Evolutionary conservation across 2,797 vertebrate genomes (phyloP).

Genomic region (Scolopax rusticola): DNA sequence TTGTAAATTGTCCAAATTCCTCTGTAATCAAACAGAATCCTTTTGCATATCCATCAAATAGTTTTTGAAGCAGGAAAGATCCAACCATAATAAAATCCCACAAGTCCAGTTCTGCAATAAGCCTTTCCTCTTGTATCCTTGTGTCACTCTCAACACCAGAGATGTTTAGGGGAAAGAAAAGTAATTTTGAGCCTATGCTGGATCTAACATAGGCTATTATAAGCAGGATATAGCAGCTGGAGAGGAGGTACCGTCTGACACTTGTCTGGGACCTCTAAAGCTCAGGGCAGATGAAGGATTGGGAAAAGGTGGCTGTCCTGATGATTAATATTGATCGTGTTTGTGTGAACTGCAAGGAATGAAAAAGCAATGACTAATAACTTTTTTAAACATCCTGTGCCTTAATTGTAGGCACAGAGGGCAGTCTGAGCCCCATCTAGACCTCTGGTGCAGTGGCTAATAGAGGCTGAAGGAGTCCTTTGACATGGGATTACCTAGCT

Average conservation of each 20-base stretch:
- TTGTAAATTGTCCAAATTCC: neutral
- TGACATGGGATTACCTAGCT: fast-evolving
- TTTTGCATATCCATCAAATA: neutral
- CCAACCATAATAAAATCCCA: neutral
- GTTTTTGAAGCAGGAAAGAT: neutral
- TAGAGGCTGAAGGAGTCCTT: neutral
- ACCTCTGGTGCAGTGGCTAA: neutral
- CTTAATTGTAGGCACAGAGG: fast-evolving
- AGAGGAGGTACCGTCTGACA: neutral
- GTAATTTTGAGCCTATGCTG: neutral
- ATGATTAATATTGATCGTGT: neutral
- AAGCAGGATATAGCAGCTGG: neutral
- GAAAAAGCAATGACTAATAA: neutral
- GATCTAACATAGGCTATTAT: neutral
- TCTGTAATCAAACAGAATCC: neutral
- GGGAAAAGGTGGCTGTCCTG: neutral
- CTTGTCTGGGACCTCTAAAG: neutral
- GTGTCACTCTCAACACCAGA: neutral
- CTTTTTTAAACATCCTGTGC: neutral
- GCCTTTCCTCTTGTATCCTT: neutral
- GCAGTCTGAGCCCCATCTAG: neutral
- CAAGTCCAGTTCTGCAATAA: neutral
- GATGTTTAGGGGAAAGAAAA: neutral
- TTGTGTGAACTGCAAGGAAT: neutral
- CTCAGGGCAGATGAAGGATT: neutral